phyloP scores from a whole-genome alignment of 2,113 vertebrate species.

The Haplotaxodon microlepis region DNA sequence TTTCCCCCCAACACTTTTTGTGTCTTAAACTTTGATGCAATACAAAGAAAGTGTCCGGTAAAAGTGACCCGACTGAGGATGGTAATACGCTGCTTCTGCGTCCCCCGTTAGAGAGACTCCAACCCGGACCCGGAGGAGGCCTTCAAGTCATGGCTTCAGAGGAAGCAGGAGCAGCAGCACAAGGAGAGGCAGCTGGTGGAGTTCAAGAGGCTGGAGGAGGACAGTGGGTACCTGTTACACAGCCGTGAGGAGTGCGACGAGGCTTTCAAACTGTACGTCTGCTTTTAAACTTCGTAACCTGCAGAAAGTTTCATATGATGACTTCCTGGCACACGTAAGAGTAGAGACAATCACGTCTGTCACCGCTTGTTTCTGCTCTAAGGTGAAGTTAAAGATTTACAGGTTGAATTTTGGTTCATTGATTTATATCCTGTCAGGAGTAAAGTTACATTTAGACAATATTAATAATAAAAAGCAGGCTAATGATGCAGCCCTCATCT shows the following conservation, averaged over 20 bases:
- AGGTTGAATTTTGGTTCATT: background rate
- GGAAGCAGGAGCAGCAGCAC: constrained; percentile 84
- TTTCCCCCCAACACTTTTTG: background rate
- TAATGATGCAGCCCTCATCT: background rate
- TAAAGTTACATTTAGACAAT: background rate
- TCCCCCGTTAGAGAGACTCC: constrained; percentile 65
- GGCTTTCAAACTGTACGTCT: constrained; percentile 84
- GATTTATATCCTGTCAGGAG: background rate
- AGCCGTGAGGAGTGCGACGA: constrained; percentile 80
- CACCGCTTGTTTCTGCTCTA: background rate
- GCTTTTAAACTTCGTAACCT: background rate
- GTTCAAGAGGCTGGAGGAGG: constrained; percentile 79
- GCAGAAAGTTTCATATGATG: background rate
- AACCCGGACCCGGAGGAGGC: constrained; percentile 79
- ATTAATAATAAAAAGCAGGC: background rate
- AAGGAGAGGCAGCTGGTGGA: constrained; percentile 81
- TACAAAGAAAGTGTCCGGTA: background rate
- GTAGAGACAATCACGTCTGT: background rate
- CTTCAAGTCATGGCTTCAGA: constrained; percentile 84
- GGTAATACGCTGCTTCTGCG: background rate
- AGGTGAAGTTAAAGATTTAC: background rate
- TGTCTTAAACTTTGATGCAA: background rate
- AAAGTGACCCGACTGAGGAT: background rate
- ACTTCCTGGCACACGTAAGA: background rate
- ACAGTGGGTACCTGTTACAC: constrained; percentile 71